phyloP scores from a whole-genome alignment of 2,113 vertebrate genomes.

The Cebidichthys violaceus region DNA sequence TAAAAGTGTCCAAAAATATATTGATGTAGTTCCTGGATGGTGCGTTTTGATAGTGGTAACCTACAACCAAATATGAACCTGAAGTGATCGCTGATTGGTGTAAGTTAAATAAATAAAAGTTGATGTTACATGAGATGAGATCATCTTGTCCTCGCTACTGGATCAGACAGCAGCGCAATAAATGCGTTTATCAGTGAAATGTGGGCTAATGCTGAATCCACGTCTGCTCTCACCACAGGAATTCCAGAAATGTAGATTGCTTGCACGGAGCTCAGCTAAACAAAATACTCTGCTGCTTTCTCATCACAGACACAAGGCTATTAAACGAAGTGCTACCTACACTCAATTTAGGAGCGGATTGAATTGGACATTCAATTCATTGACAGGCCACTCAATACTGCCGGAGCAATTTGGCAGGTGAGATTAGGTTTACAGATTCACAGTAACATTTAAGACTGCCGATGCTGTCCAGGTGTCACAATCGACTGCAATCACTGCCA shows the following conservation, averaged over 20 bases:
- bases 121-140: not conserved
- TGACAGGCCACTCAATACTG: conserved; percentile 52
- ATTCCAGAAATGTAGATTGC: conserved; percentile 62
- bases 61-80: not conserved
- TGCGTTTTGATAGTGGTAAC: not conserved
- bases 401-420: conserved; percentile 58
- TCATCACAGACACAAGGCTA: conserved; percentile 43
- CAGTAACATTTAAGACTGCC: conserved; percentile 50
- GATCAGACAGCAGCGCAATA: conserved; percentile 14
- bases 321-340: conserved; percentile 25
- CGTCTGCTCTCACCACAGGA: conserved; percentile 59
- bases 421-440: conserved; percentile 48
- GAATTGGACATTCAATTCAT: conserved; percentile 58
- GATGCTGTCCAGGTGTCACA: conserved; percentile 67
- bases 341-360: conserved; percentile 57
- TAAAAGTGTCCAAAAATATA: not conserved
- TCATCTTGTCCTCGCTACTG: not conserved
- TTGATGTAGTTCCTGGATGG: not conserved
- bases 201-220: conserved; percentile 56
- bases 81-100: not conserved
- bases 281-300: conserved; percentile 52
- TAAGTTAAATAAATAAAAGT: not conserved
- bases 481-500: conserved; percentile 61
- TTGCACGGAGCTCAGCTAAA: conserved; percentile 50
- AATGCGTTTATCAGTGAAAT: conserved; percentile 42